A percentile compares a stretch with the other conserved stretches of the same genome.
Evolutionary conservation across 2,888 invertebrate genomes (phyloP).

Genomic region (Orthonychiurus folsomi): DNA sequence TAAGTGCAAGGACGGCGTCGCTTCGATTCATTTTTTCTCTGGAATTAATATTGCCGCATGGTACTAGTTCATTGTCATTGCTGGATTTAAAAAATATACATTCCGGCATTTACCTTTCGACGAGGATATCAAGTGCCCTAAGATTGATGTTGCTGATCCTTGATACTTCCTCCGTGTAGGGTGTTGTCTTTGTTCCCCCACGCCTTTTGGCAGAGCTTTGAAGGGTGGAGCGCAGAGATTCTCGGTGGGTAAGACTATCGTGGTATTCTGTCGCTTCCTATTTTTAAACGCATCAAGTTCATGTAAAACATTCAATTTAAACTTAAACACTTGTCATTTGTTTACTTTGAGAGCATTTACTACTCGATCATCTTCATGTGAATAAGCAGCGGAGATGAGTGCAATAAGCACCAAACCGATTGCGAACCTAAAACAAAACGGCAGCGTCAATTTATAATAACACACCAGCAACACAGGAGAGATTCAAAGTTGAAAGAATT

Average conservation of each 20-base stretch:
- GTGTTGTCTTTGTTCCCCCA: conserved; percentile 13
- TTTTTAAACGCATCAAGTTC: not conserved
- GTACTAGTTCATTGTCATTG: no score
- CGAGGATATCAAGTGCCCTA: conserved; percentile 15
- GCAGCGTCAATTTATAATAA: no score
- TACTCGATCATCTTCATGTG: not conserved
- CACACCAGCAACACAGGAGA: no score
- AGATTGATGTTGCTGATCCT: conserved; percentile 10
- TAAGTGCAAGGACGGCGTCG: conserved; percentile 6
- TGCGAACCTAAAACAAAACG: not conserved
- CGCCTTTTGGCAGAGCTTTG: not conserved
- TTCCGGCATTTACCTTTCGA: conserved; percentile 11
- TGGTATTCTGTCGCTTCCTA: conserved; percentile 3
- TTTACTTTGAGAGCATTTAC: not conserved
- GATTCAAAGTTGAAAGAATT: no score
- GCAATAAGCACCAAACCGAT: not conserved
- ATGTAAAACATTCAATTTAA: no score
- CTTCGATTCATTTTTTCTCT: conserved; percentile 14
- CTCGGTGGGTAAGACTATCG: not conserved
- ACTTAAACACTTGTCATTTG: not conserved
- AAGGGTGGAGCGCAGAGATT: not conserved
- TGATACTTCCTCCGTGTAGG: conserved; percentile 15
- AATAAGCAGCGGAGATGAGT: not conserved
- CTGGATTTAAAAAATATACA: not conserved
- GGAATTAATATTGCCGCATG: not conserved